Evolutionary conservation across 2,888 invertebrate genomes (phyloP).

Genomic region (Amiota mariae): DNA sequence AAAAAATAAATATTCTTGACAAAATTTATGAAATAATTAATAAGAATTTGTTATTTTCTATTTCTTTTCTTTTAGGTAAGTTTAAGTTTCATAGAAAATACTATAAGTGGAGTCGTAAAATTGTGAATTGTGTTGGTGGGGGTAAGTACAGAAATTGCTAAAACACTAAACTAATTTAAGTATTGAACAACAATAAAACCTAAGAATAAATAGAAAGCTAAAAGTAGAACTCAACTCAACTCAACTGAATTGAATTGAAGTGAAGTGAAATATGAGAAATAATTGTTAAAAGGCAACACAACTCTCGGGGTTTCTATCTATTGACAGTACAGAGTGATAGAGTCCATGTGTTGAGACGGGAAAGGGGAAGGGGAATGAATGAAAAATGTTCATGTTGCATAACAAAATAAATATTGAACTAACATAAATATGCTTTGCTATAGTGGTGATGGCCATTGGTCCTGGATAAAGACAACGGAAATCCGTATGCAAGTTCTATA

Average conservation of each 20-base stretch:
- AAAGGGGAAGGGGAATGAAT: no score
- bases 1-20: not conserved
- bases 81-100: constrained; percentile 2
- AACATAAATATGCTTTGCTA: not conserved
- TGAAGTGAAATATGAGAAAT: constrained; percentile 16
- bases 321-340: not conserved
- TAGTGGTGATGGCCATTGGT: not conserved
- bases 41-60: not conserved
- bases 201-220: no score
- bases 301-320: no score
- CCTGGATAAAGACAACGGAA: constrained; percentile 47
- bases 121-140: not conserved
- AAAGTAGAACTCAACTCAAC: not conserved
- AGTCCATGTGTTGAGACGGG: no score
- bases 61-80: constrained; percentile 20
- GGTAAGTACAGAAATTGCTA: constrained; percentile 20
- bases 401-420: constrained; percentile 1
- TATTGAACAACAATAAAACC: no score
- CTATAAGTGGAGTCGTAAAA: no score
- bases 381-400: no score
- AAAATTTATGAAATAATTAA: constrained; percentile 2
- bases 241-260: no score
- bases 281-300: not conserved
- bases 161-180: not conserved
- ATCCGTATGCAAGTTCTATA: constrained; percentile 65